Evolutionary conservation across 1,140 invertebrate species (phyloP).

Genomic region (Sarcophaga bullata): DNA sequence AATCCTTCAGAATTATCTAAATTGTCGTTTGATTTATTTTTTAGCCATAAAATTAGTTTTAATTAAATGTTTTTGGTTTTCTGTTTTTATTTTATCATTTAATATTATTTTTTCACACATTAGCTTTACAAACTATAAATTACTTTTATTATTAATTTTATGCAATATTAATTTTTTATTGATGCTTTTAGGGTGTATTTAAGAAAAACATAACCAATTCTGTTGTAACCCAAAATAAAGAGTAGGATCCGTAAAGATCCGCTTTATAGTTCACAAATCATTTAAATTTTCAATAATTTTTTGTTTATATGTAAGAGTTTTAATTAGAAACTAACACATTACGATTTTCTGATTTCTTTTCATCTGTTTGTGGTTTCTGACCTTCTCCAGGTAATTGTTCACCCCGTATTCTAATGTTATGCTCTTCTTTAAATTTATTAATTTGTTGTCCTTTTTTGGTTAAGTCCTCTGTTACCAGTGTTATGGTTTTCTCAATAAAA

Average conservation of each 20-base stretch:
- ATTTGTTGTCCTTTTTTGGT: slow-evolving; percentile 88
- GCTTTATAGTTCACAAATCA: too few species aligned
- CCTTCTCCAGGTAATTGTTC: slow-evolving; percentile 69
- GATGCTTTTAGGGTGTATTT: neutral
- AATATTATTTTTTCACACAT: neutral
- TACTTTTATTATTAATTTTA: neutral
- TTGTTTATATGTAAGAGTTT: slow-evolving; percentile 13
- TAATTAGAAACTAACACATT: slow-evolving; percentile 71
- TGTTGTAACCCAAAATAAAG: too few species aligned
- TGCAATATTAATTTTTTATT: neutral
- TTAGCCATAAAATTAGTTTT: too few species aligned
- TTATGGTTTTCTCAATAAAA: slow-evolving; percentile 82
- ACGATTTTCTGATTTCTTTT: slow-evolving; percentile 66
- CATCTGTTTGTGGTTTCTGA: slow-evolving; percentile 64
- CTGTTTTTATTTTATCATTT: neutral
- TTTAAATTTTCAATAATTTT: neutral
- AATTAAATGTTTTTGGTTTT: neutral
- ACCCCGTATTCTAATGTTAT: slow-evolving; percentile 84
- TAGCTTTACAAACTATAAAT: slow-evolving; percentile 18
- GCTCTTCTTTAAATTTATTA: slow-evolving; percentile 90
- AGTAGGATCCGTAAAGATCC: too few species aligned
- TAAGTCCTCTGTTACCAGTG: slow-evolving; percentile 82
- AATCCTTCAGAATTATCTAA: too few species aligned
- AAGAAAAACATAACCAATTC: too few species aligned
- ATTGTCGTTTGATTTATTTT: too few species aligned